These are phyloP conservation scores for Machaerirhynchus nigripectus DNA, from an alignment of 2,113 vertebrate species.

Conservation along the genomic window DNA sequence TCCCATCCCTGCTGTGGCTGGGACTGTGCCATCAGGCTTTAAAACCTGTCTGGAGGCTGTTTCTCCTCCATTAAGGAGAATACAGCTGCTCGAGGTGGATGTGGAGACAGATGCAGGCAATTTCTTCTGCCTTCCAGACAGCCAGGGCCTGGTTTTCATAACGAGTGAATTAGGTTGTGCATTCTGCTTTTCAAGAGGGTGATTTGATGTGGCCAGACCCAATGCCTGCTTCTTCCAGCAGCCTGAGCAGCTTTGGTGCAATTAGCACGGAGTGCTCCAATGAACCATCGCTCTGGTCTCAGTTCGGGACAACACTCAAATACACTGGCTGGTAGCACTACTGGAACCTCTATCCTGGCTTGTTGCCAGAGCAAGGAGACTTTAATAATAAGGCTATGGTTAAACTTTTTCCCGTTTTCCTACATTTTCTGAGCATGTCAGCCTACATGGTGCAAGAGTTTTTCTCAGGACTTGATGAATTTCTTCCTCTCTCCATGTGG, in stretches of 20 bases:
- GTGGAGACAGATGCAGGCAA: neutral
- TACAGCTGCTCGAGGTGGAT: neutral
- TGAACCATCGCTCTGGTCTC: neutral
- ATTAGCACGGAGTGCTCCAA: neutral
- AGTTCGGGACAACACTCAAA: neutral
- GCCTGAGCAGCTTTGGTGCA: neutral
- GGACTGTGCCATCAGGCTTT: neutral
- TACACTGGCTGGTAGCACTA: neutral
- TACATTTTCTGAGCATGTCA: neutral
- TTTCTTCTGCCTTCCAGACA: neutral
- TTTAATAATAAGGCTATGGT: neutral
- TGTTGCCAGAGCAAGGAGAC: neutral
- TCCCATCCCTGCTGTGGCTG: neutral
- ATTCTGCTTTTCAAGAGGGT: neutral
- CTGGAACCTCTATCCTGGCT: neutral
- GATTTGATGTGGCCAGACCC: neutral
- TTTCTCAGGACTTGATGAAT: neutral
- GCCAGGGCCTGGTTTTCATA: neutral
- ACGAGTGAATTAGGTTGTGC: neutral
- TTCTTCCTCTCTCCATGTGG: neutral
- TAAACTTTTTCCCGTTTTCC: neutral
- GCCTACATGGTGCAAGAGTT: neutral
- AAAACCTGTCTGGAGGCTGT: neutral
- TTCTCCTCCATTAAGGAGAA: neutral
- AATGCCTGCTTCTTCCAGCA: neutral